A percentile compares a stretch with the other conserved stretches of the same genome.
phyloP scores from a whole-genome alignment of 2,888 invertebrate species.

The Drosophila tanythrix region DNA sequence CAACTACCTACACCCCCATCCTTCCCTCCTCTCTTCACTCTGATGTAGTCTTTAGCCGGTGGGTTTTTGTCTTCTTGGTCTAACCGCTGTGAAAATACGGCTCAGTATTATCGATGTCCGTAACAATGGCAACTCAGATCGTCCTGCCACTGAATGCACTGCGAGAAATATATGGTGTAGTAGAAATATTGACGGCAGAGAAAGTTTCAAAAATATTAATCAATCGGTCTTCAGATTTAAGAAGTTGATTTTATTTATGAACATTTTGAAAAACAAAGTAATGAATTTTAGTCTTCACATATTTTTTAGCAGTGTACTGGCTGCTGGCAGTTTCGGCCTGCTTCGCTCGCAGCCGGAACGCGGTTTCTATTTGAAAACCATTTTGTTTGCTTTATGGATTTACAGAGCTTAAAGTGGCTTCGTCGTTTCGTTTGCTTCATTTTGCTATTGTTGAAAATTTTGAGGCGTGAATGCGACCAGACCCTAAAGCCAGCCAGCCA shows the following conservation, averaged over 20 bases:
- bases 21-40: neutral
- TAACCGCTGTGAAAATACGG: conserved; percentile 73
- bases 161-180: neutral
- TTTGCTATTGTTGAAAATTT: conserved; percentile 81
- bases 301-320: neutral
- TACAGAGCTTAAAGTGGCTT: conserved; percentile 84
- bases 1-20: neutral
- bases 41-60: neutral
- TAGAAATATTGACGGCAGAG: neutral
- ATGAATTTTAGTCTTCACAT: neutral
- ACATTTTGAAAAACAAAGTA: neutral
- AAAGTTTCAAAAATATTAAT: neutral
- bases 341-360: conserved; percentile 44
- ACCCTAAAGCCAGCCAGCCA: conserved; percentile 4
- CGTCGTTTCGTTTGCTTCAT: conserved; percentile 79
- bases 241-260: neutral
- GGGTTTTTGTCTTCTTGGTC: conserved; percentile 51
- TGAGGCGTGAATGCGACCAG: conserved; percentile 63
- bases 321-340: neutral
- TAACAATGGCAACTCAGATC: conserved; percentile 70
- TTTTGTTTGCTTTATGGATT: conserved; percentile 84
- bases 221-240: neutral
- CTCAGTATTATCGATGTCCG: conserved; percentile 71
- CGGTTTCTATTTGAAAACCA: conserved; percentile 80
- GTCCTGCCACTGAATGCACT: conserved; percentile 7